Evolutionary conservation across 2,113 vertebrate genomes (phyloP).

Genomic region (Ovis canadensis): DNA sequence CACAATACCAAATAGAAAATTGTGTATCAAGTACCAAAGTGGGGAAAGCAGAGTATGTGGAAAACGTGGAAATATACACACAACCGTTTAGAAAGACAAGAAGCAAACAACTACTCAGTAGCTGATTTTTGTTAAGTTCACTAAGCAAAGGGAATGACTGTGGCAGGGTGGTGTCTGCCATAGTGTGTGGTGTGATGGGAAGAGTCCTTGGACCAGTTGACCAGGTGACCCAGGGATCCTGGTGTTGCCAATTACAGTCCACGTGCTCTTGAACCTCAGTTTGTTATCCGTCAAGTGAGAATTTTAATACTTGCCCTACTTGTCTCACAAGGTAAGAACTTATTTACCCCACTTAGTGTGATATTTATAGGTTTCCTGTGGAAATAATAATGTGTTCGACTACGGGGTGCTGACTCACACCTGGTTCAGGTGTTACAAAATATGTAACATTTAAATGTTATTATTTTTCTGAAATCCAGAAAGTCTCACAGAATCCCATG

Average conservation of each 20-base stretch:
- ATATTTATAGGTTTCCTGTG: not conserved
- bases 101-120: not conserved
- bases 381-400: conserved; percentile 5
- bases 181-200: not conserved
- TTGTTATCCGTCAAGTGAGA: not conserved
- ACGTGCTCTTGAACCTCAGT: not conserved
- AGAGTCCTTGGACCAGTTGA: not conserved
- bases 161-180: not conserved
- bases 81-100: not conserved
- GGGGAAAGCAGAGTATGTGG: not conserved
- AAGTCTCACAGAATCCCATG: not conserved
- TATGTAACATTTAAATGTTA: not conserved
- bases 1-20: not conserved
- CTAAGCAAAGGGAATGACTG: not conserved
- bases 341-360: not conserved
- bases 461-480: not conserved
- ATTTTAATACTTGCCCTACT: not conserved
- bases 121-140: not conserved
- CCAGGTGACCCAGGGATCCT: not conserved
- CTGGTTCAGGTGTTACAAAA: conserved; percentile 20
- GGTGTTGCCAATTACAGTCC: not conserved
- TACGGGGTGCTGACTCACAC: not conserved
- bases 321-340: not conserved
- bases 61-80: not conserved
- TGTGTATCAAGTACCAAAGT: not conserved